Conservation (phyloP, 2,888 invertebrate species). For the Lamellibrachia satsuma region DNA sequence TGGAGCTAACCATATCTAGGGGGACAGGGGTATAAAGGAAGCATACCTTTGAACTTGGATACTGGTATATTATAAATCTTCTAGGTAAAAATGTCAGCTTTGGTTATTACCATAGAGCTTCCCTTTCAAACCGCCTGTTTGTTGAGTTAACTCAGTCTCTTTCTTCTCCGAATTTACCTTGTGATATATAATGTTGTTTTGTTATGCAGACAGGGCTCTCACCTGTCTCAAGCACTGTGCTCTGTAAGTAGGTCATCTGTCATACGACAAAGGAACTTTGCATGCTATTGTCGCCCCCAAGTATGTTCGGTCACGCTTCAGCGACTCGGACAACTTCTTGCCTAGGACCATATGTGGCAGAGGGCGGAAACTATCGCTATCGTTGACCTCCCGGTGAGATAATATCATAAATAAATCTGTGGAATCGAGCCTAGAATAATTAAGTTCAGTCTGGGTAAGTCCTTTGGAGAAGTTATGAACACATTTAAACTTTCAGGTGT, state of each 20-base stretch:
- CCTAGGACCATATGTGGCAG: neutral
- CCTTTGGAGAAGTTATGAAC: neutral
- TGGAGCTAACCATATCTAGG: neutral
- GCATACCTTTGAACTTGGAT: neutral
- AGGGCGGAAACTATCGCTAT: conserved; percentile 13
- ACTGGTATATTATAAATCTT: neutral
- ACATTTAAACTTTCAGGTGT: neutral
- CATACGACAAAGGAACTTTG: conserved; percentile 6
- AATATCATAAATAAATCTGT: neutral
- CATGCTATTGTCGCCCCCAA: neutral
- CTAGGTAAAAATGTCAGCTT: neutral
- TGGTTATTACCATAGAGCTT: neutral
- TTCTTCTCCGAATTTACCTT: neutral
- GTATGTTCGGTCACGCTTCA: neutral
- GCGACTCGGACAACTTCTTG: conserved; percentile 10
- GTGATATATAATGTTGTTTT: neutral
- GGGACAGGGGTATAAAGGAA: neutral
- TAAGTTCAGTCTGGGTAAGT: neutral
- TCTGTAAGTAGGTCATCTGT: conserved; percentile 17
- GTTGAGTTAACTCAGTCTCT: neutral
- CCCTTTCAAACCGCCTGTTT: neutral
- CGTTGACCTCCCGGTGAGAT: neutral
- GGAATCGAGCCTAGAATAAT: neutral
- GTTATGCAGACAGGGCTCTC: neutral
- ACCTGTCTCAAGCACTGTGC: neutral